Conservation (phyloP, 2,113 vertebrate genomes). For the Serilophus lunatus region DNA sequence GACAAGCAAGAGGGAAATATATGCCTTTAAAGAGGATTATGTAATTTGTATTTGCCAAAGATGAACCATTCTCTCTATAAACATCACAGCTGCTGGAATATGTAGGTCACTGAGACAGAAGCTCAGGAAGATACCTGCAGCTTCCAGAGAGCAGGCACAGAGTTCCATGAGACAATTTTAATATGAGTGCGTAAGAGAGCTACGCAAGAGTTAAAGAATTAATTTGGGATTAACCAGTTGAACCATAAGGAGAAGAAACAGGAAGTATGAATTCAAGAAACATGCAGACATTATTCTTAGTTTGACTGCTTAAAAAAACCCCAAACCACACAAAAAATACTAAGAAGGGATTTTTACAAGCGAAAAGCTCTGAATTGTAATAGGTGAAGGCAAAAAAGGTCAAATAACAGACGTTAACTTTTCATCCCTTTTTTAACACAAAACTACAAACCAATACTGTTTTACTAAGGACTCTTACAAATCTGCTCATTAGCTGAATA, state of each 20-base stretch:
- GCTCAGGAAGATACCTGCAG: constrained; percentile 7
- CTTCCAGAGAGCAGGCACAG: not conserved
- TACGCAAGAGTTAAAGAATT: constrained; percentile 67
- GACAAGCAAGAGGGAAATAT: constrained; percentile 33
- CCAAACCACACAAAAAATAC: not conserved
- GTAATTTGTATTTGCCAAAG: constrained; percentile 31
- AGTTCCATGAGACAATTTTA: not conserved
- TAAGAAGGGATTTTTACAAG: not conserved
- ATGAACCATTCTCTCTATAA: not conserved
- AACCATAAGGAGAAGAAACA: constrained; percentile 46
- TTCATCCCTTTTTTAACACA: not conserved
- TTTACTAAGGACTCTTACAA: not conserved
- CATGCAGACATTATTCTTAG: constrained; percentile 9
- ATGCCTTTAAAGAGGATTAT: constrained; percentile 39
- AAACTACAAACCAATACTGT: not conserved
- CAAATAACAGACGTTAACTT: not conserved
- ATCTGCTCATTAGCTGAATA: not conserved
- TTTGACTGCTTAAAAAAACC: not conserved
- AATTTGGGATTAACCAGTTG: constrained; percentile 61
- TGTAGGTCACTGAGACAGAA: constrained; percentile 7
- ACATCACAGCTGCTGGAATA: not conserved
- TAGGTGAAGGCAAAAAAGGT: not conserved
- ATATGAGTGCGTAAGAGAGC: not conserved
- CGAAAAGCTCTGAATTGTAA: not conserved
- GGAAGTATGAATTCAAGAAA: constrained; percentile 44